A percentile compares a stretch with the other conserved stretches of the same genome.
Evolutionary conservation across 2,888 invertebrate genomes (phyloP).

Genomic region (Standfussiana lucernea): DNA sequence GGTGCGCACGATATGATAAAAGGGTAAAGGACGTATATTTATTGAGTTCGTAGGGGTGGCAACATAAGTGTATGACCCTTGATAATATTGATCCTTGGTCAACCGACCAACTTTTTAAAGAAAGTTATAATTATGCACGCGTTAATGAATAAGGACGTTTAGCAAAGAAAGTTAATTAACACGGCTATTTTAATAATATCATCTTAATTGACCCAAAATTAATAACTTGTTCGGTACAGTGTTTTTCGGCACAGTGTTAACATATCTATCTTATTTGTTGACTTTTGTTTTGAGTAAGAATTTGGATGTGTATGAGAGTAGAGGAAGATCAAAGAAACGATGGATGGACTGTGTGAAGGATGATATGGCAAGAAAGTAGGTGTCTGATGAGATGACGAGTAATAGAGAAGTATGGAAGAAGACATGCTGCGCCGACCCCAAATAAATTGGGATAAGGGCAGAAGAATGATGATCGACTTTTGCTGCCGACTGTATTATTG

Average conservation of each 20-base stretch:
- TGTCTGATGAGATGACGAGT: too few species aligned
- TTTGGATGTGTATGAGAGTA: too few species aligned
- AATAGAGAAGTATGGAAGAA: too few species aligned
- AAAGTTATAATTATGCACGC: background rate
- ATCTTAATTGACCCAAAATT: background rate
- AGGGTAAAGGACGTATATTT: conserved; percentile 33
- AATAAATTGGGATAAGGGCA: too few species aligned
- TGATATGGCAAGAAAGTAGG: too few species aligned
- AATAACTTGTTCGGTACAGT: background rate
- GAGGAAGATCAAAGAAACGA: too few species aligned
- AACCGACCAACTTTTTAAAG: background rate
- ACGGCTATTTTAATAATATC: background rate
- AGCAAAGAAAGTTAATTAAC: background rate
- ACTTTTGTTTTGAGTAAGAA: too few species aligned
- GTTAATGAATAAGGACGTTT: conserved; percentile 7
- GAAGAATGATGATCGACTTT: too few species aligned
- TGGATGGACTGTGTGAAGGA: too few species aligned
- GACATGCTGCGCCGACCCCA: too few species aligned
- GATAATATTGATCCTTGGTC: background rate
- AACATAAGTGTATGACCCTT: conserved; percentile 14
- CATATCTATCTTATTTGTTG: too few species aligned
- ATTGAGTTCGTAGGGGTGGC: conserved; percentile 39
- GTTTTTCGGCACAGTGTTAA: background rate
- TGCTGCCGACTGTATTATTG: background rate
- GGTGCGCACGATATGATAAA: too few species aligned